Evolutionary conservation across 2,797 vertebrate genomes (phyloP).

Genomic region (Cuculus canorus): DNA sequence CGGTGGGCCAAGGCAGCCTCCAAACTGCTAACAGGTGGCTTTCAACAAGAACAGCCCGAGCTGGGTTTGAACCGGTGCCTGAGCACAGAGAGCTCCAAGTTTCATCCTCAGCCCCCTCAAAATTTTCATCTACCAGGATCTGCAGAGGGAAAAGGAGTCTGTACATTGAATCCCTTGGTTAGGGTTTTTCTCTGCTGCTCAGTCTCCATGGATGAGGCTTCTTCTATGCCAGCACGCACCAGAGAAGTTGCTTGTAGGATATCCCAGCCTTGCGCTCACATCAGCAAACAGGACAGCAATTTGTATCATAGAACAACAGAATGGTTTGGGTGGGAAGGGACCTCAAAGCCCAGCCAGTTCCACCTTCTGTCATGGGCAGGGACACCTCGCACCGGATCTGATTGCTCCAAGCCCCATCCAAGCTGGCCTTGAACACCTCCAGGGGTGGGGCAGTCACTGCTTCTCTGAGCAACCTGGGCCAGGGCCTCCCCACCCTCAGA

Average conservation of each 20-base stretch:
- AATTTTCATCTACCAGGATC: background rate
- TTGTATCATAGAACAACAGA: too few relatives aligned
- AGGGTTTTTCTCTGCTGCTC: background rate
- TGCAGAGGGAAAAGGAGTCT: background rate
- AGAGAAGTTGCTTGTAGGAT: background rate
- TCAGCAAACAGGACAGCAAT: background rate
- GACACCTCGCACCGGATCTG: too few relatives aligned
- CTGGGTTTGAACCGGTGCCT: slow-evolving; percentile 14
- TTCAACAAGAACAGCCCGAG: slow-evolving; percentile 10
- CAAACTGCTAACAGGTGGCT: slow-evolving; percentile 31
- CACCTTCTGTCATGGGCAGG: too few relatives aligned
- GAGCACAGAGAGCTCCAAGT: background rate
- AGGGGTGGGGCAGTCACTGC: too few relatives aligned
- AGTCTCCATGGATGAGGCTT: background rate
- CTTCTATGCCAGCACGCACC: background rate
- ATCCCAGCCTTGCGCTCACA: background rate
- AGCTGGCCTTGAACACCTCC: too few relatives aligned
- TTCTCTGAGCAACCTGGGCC: too few relatives aligned
- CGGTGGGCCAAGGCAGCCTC: slow-evolving; percentile 26
- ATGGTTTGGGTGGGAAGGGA: too few relatives aligned
- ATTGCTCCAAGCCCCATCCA: too few relatives aligned
- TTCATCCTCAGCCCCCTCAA: slow-evolving; percentile 31
- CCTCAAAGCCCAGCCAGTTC: too few relatives aligned
- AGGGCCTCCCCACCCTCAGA: too few relatives aligned
- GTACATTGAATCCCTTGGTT: accelerated